A percentile compares a stretch with the other conserved stretches of the same genome.
phyloP scores from a whole-genome alignment of 2,113 vertebrate genomes.

The Seriola dumerili region DNA sequence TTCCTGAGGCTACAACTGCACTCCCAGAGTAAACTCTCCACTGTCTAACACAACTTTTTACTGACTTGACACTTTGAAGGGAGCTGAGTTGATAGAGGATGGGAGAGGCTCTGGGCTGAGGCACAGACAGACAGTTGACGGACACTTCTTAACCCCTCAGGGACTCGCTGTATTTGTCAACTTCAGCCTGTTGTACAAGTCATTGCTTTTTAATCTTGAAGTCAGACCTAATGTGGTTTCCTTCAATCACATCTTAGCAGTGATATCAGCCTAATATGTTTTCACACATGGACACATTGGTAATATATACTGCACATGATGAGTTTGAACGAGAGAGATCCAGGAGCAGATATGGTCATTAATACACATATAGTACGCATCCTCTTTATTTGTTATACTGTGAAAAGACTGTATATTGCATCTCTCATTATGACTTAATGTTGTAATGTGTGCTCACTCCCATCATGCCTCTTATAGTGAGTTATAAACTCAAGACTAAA shows the following conservation, averaged over 20 bases:
- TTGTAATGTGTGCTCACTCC: too few species aligned
- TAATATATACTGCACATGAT: not conserved
- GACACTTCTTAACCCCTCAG: slow-evolving; percentile 67
- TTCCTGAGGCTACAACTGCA: slow-evolving; percentile 52
- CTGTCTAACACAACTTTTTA: slow-evolving; percentile 69
- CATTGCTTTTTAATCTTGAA: slow-evolving; percentile 67
- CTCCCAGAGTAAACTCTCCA: slow-evolving; percentile 54
- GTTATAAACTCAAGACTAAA: not conserved
- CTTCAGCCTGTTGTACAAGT: slow-evolving; percentile 68
- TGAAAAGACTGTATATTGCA: not conserved
- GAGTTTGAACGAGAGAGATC: not conserved
- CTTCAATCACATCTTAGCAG: slow-evolving; percentile 27
- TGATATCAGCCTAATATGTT: slow-evolving; percentile 5
- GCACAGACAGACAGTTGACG: slow-evolving; percentile 66
- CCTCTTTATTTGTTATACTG: not conserved
- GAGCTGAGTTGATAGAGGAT: slow-evolving; percentile 65
- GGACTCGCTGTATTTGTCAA: slow-evolving; percentile 62
- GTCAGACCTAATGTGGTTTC: slow-evolving; percentile 41
- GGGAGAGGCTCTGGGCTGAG: slow-evolving; percentile 56
- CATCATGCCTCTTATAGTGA: too few species aligned
- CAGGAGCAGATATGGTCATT: too few species aligned
- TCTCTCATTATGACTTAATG: not conserved
- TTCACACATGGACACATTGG: not conserved
- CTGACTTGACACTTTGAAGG: slow-evolving; percentile 78
- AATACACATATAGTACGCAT: not conserved